Evolutionary conservation across 2,797 vertebrate genomes (phyloP).

Genomic region (Sylvia borin): DNA sequence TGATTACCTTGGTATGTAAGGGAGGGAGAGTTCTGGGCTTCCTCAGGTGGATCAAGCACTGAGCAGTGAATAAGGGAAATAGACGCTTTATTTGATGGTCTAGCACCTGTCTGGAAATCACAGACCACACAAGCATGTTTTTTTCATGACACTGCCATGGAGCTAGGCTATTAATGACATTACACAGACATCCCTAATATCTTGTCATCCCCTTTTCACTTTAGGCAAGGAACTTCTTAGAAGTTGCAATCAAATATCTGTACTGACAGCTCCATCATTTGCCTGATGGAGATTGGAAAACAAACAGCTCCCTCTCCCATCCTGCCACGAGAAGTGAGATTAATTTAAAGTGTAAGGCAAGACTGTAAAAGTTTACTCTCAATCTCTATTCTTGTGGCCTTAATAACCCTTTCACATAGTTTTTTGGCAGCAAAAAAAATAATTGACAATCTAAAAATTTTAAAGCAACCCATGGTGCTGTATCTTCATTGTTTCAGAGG

Average conservation of each 20-base stretch:
- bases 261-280: neutral
- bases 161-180: neutral
- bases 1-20: neutral
- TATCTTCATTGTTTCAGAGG: neutral
- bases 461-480: neutral
- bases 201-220: neutral
- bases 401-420: neutral
- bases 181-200: neutral
- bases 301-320: neutral
- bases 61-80: neutral
- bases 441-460: neutral
- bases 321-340: neutral
- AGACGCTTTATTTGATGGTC: neutral
- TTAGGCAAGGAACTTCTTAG: neutral
- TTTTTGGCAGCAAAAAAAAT: neutral
- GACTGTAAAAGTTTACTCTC: neutral
- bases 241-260: neutral
- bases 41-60: neutral
- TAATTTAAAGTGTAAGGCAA: neutral
- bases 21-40: neutral
- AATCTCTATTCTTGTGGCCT: neutral
- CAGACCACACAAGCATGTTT: neutral
- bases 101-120: neutral
- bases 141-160: neutral
- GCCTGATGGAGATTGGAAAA: neutral